Conservation (phyloP, 2,888 invertebrate species). For the Thecophora atra region DNA sequence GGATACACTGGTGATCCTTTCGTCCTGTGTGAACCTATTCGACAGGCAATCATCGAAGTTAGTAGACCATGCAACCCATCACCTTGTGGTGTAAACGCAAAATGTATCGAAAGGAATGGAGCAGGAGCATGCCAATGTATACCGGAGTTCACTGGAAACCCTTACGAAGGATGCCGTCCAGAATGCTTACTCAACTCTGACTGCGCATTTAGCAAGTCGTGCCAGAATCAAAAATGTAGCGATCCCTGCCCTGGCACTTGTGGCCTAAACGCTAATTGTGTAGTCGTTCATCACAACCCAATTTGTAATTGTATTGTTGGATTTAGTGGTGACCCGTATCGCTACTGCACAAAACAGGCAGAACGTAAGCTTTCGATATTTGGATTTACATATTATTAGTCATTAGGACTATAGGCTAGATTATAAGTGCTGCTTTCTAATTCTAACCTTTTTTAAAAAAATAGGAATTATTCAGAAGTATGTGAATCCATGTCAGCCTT, state of each 20-base stretch:
- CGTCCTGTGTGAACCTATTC: conserved; percentile 69
- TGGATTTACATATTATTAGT: conserved; percentile 44
- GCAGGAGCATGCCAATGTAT: conserved; percentile 77
- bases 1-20: conserved; percentile 79
- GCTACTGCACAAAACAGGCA: conserved; percentile 67
- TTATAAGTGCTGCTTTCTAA: conserved; percentile 32
- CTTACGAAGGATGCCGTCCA: conserved; percentile 80
- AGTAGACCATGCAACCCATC: conserved; percentile 75
- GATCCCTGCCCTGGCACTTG: conserved; percentile 82
- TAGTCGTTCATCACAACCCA: conserved; percentile 76
- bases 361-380: conserved; percentile 59
- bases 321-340: conserved; percentile 72
- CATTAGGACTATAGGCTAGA: conserved; percentile 32
- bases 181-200: conserved; percentile 79
- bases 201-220: conserved; percentile 77
- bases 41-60: conserved; percentile 65
- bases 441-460: conserved; percentile 17
- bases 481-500: conserved; percentile 66
- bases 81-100: conserved; percentile 78
- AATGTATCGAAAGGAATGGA: conserved; percentile 75
- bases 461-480: conserved; percentile 67
- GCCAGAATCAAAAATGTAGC: conserved; percentile 77
- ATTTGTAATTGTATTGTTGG: conserved; percentile 74
- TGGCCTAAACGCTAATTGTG: conserved; percentile 77
- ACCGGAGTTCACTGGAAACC: conserved; percentile 78